Evolutionary conservation across 2,113 vertebrate species (phyloP).

Genomic region (Deroptyus accipitrinus): DNA sequence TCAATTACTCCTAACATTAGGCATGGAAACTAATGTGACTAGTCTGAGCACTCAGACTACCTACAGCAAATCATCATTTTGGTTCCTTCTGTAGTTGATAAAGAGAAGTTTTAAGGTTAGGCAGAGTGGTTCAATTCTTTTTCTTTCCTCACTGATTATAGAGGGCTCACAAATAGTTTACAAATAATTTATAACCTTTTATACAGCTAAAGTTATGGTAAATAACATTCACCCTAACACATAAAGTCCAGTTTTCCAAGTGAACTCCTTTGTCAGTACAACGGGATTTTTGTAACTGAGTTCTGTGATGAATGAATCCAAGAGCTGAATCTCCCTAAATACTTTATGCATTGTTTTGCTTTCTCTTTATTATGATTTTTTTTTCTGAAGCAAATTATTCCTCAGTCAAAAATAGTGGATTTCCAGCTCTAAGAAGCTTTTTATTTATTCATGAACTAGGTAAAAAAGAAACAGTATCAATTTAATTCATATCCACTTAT

Average conservation of each 20-base stretch:
- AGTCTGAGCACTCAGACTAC: neutral
- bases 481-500: neutral
- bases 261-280: neutral
- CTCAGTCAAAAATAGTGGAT: neutral
- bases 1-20: neutral
- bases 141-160: neutral
- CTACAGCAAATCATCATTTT: neutral
- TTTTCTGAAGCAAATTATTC: neutral
- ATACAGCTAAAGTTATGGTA: neutral
- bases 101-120: neutral
- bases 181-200: neutral
- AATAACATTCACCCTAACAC: neutral
- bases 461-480: conserved; percentile 1
- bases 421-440: neutral
- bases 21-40: neutral
- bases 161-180: neutral
- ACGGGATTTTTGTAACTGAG: neutral
- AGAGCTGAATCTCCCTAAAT: neutral
- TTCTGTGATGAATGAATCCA: neutral
- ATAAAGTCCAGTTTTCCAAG: neutral
- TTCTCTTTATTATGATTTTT: neutral
- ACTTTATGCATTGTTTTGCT: neutral
- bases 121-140: neutral
- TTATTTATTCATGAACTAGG: conserved; percentile 14
- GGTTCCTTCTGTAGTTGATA: neutral